Conservation (phyloP, 2,113 vertebrate genomes). For the Apeltes quadracus region DNA sequence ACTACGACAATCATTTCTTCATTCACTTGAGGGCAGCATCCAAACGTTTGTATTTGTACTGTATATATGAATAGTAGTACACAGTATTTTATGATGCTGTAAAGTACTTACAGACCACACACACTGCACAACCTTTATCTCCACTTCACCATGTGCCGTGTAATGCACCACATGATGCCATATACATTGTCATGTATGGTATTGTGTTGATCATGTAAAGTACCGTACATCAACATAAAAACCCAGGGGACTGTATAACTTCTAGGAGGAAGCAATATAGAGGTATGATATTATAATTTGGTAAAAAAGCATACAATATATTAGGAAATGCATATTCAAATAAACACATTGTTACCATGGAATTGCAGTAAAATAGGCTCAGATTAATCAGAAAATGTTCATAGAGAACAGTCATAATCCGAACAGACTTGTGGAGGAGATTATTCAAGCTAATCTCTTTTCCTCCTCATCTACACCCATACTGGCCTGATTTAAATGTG, state of each 20-base stretch:
- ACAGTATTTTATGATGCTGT: neutral
- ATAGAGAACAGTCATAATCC: neutral
- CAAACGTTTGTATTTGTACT: neutral
- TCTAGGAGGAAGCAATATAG: neutral
- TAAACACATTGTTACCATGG: neutral
- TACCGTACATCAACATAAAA: neutral
- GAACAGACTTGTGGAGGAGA: neutral
- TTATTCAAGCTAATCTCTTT: neutral
- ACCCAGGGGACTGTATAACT: neutral
- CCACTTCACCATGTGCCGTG: constrained; percentile 6
- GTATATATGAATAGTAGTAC: neutral
- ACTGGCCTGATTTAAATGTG: neutral
- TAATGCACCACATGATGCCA: neutral
- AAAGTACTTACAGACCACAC: neutral
- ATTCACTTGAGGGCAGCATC: neutral
- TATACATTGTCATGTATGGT: neutral
- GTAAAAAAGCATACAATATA: neutral
- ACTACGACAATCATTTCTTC: neutral
- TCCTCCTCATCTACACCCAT: neutral
- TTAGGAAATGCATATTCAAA: neutral
- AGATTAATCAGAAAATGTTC: neutral
- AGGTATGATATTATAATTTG: neutral
- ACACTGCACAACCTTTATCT: neutral
- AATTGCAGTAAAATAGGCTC: neutral
- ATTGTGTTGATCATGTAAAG: constrained; percentile 6